phyloP scores from a whole-genome alignment of 2,888 invertebrate genomes.

The Ormyrus rosae region DNA sequence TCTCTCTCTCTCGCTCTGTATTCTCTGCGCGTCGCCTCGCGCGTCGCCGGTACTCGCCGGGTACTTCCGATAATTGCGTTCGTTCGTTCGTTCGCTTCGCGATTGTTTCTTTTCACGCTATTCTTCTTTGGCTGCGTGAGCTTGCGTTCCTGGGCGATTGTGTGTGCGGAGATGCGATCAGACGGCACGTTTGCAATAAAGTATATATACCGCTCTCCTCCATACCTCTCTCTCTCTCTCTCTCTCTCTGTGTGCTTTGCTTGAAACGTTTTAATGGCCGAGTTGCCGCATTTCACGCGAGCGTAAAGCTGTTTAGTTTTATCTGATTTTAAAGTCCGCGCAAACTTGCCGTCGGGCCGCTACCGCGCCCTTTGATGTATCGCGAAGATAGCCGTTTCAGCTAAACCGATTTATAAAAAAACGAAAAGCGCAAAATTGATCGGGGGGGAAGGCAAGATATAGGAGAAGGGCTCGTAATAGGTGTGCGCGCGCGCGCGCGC shows the following conservation, averaged over 20 bases:
- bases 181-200: no score
- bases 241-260: constrained; percentile 14
- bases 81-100: constrained; percentile 34
- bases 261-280: constrained; percentile 24
- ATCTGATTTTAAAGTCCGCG: no score
- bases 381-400: no score
- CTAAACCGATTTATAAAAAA: no score
- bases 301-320: no score
- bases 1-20: neutral
- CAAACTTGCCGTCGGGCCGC: no score
- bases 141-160: neutral
- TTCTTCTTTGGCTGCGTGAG: constrained; percentile 16
- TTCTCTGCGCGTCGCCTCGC: constrained; percentile 16
- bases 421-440: constrained; percentile 27
- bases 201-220: no score
- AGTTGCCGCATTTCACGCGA: no score
- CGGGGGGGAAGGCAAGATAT: neutral
- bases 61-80: constrained; percentile 55
- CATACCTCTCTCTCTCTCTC: neutral
- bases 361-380: no score
- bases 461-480: constrained; percentile 28
- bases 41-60: neutral
- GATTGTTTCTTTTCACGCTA: constrained; percentile 48
- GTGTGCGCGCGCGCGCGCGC: neutral
- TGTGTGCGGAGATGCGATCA: neutral